Evolutionary conservation across 30 jellyfish, hydroid and myxozoan genomes (phyloP).

Genomic region (Clytia hemisphaerica): DNA sequence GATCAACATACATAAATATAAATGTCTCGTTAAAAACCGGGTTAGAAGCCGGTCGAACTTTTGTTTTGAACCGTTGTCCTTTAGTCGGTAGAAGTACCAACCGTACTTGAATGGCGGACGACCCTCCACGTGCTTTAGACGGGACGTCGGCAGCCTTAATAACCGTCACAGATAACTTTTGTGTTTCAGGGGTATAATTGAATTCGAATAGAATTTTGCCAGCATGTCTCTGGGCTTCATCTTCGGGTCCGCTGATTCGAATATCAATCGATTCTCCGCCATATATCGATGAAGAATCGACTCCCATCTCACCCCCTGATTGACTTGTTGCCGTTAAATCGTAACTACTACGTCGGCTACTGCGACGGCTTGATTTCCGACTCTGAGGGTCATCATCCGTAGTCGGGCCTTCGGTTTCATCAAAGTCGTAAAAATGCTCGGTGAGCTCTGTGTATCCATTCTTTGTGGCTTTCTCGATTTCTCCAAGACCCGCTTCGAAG

Average conservation of each 20-base stretch:
- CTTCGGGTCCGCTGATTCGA: constrained; percentile 74
- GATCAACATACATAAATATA: constrained; percentile 56
- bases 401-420: constrained; percentile 70
- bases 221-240: constrained; percentile 54
- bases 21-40: constrained; percentile 90
- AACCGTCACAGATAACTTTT: constrained; percentile 59
- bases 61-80: constrained; percentile 70
- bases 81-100: constrained; percentile 67
- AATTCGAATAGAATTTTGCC: constrained; percentile 70
- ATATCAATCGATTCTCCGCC: constrained; percentile 77
- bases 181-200: constrained; percentile 60
- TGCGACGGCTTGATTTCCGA: constrained; percentile 75
- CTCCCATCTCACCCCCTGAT: constrained; percentile 73
- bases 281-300: constrained; percentile 75
- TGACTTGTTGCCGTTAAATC: constrained; percentile 61
- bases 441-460: constrained; percentile 83
- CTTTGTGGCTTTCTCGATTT: constrained; percentile 51
- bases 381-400: constrained; percentile 84
- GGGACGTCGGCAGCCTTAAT: constrained; percentile 86
- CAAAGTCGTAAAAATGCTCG: constrained; percentile 61
- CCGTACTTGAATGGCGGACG: constrained; percentile 89
- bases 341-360: constrained; percentile 83
- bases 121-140: constrained; percentile 93
- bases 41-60: constrained; percentile 89
- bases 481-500: constrained; percentile 64